Base-by-base conservation (phyloP, 2,888 invertebrate species). In the Sturmia bella region DNA sequence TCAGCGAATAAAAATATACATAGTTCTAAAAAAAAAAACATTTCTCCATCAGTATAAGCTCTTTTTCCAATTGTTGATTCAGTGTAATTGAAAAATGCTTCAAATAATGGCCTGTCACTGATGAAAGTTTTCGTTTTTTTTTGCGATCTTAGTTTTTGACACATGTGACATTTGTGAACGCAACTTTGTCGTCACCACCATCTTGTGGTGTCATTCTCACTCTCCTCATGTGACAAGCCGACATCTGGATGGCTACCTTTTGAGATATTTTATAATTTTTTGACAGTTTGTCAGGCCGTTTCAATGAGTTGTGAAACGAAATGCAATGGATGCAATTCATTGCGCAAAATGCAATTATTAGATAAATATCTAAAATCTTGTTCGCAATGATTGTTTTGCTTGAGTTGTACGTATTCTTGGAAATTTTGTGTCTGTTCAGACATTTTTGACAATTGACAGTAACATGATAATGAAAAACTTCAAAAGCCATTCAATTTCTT, bases 211-310 rank as follows among this genome's bases (percentile, higher is more conserved):
- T 81, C 73, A 77, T 77, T 81, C 81, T 69, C 73, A 81, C 69
- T 77, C 56, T 32, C 13, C 17, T 6, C 45, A 21, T 27, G 15
- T 74, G 64, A 56, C 56, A 73, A 37, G 5, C 19, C 45, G 75
- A 64, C 72, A 66, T 39, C 66, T 19, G 56, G 41, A 37, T 63
- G 78, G 61, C 73, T 69, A 74, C 70, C 56, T 82, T 84, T 76
- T 73, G 56, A 81, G 73, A 68, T 69, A 73, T 72, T 63, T 72
- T 79, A 59, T 56, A 59, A 70, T 70, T 82, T 81, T 70, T 66
- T 84, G 82, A 84, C 82, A 84, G 76, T 74, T 77, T 84, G 84
- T 82, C 79, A 82, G 52, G 74, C 57, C 74, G 59, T 70, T 70
- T 70, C 69, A 78, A 37, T 54, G 68, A 45, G n/a, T 48, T 15